Percentiles rank a stretch among this genome's conserved stretches.
These are phyloP conservation scores for Leptopilina clavipes DNA, from an alignment of 1,140 invertebrate genomes.

Conservation along the genomic window DNA sequence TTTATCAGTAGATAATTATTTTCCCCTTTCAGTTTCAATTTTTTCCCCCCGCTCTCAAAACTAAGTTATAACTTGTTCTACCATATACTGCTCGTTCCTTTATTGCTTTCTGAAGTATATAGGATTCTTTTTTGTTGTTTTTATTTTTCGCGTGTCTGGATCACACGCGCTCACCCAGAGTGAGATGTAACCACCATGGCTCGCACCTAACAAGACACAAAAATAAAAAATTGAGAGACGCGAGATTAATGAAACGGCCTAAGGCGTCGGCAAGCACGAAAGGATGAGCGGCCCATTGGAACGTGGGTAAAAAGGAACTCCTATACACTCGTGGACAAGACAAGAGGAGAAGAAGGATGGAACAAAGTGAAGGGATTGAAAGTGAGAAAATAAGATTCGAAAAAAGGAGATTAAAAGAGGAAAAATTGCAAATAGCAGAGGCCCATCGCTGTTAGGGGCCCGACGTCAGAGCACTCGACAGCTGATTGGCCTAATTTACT, in stretches of 20 bases:
- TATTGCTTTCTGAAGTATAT: constrained; percentile 9
- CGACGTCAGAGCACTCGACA: constrained; percentile 49
- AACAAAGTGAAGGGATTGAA: constrained; percentile 50
- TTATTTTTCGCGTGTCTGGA: constrained; percentile 49
- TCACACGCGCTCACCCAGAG: constrained; percentile 57
- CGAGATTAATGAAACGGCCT: constrained; percentile 74
- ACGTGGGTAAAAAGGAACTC: constrained; percentile 63
- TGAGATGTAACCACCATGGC: constrained; percentile 65
- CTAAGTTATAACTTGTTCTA: constrained; percentile 12
- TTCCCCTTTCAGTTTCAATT: too few relatives aligned
- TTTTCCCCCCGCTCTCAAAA: background rate
- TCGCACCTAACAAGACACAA: constrained; percentile 72
- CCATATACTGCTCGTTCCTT: too few relatives aligned
- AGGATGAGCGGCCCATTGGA: constrained; percentile 57
- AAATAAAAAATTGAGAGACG: constrained; percentile 74
- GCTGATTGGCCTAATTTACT: constrained; percentile 71
- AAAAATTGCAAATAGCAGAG: background rate
- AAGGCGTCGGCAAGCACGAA: constrained; percentile 67
- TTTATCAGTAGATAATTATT: too few relatives aligned
- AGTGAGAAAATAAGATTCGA: constrained; percentile 50
- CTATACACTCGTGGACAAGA: constrained; percentile 43
- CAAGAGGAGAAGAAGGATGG: constrained; percentile 48
- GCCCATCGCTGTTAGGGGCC: constrained; percentile 15
- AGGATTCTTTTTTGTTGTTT: constrained; percentile 3
- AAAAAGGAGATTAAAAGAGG: constrained; percentile 43